Percentiles rank a stretch among this genome's conserved stretches.
Conservation (phyloP, 92 coral and sea anemone genomes). For the Porites rus region DNA sequence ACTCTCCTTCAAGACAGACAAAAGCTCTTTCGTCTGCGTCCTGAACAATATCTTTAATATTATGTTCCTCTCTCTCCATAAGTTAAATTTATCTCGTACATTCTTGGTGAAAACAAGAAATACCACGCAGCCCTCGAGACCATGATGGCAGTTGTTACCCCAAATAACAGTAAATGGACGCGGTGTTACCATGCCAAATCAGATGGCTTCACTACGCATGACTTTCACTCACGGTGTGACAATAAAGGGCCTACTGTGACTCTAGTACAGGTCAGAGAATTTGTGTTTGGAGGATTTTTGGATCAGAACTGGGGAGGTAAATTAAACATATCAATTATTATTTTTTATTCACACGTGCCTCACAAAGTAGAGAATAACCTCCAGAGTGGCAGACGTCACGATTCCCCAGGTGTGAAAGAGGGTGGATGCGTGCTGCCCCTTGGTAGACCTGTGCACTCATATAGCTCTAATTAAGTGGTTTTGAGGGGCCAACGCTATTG, state of each 20-base stretch:
- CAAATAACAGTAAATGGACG: conserved; percentile 24
- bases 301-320: conserved; percentile 51
- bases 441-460: no score
- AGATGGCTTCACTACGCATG: conserved; percentile 37
- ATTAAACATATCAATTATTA: neutral
- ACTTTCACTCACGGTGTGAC: conserved; percentile 47
- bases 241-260: conserved; percentile 44
- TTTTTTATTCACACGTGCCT: neutral
- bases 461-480: no score
- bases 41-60: no score
- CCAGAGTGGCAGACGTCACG: no score
- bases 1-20: no score
- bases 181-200: conserved; percentile 36
- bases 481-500: no score
- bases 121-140: conserved; percentile 39
- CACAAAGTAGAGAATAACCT: no score
- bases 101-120: conserved; percentile 25
- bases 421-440: no score
- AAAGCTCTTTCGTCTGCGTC: neutral
- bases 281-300: conserved; percentile 42
- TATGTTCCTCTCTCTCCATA: neutral
- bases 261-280: conserved; percentile 20
- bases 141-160: conserved; percentile 28
- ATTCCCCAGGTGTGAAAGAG: no score
- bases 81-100: conserved; percentile 31